Percentiles rank a stretch among this genome's conserved stretches.
Conservation (phyloP, 2,888 invertebrate genomes). For the Catocala nupta region DNA sequence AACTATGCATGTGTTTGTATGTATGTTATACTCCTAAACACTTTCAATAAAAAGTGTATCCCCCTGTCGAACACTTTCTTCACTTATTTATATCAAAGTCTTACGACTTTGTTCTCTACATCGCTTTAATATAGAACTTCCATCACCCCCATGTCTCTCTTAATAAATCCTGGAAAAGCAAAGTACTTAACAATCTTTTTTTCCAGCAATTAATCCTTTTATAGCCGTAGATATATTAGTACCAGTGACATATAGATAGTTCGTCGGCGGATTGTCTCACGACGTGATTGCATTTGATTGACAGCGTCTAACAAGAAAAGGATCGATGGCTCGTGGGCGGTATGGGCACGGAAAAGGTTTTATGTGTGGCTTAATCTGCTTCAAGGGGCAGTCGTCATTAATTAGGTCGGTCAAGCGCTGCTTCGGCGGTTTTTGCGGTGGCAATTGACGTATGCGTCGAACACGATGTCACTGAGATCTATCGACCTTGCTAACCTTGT, state of each 20-base stretch:
- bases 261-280: slow-evolving; percentile 20
- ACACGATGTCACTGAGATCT: slow-evolving; percentile 28
- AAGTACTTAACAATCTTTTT: slow-evolving; percentile 15
- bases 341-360: slow-evolving; percentile 78
- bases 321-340: slow-evolving; percentile 62
- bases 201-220: slow-evolving; percentile 34
- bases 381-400: slow-evolving; percentile 72
- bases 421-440: slow-evolving; percentile 74
- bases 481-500: slow-evolving; percentile 2
- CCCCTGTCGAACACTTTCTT: too few species aligned
- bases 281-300: slow-evolving; percentile 49
- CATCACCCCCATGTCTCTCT: neutral
- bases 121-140: neutral
- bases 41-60: too few species aligned
- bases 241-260: neutral
- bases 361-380: slow-evolving; percentile 79
- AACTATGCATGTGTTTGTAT: too few species aligned
- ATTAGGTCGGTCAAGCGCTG: slow-evolving; percentile 74
- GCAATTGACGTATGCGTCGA: slow-evolving; percentile 72
- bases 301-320: slow-evolving; percentile 61
- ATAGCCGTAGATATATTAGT: slow-evolving; percentile 9
- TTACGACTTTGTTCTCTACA: too few species aligned
- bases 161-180: slow-evolving; percentile 17
- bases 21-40: too few species aligned
- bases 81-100: too few species aligned